Base-by-base conservation (phyloP, 2,797 vertebrate genomes). In the Thamnophis elegans region DNA sequence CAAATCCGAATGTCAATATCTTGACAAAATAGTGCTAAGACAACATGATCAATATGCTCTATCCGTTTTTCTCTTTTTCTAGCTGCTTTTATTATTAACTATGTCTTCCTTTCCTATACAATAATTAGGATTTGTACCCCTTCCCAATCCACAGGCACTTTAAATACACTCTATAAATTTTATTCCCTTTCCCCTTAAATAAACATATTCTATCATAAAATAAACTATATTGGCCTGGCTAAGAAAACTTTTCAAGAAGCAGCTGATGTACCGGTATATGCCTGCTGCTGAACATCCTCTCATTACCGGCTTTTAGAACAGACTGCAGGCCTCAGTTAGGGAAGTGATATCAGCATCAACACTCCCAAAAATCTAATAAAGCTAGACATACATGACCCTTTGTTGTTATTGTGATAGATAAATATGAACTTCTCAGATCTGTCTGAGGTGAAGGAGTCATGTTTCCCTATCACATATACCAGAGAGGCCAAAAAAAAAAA, bases 61-160 rank as follows among this genome's bases (percentile, higher is more conserved):
- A 93, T 90, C 94, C 91, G 53, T 88, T 95, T 88, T 89, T 92
- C 85, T 93, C 92, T 14, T 14, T 6, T 91, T 90, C 56, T 11
- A 89, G 85, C 88, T 1, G 89, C 90, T 94, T 93, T 88, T 91
- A 92, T 6, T 6, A 0, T 93, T 56, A 62, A 91, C 88, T 92
- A 78, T 92, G 25, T 88, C 85, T 94, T 94, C 62, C 86, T 91
- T 92, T 90, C 88, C 94, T 91, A 91, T 59, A 89, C 90, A 89
- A 82, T 68, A 88, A 89, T 73, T 88, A 87, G 32, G 87, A 95
- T 91, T 94, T 96, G 94, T 87, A 55, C 93, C 93, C 88, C 65
- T 94, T 36, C 91, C 92, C 90, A 93, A 94, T 92, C 93, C 96
- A 95, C 91, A 97, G 97, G 97, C 97, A 97, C 97, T 97, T 98